These are phyloP conservation scores for Cephalotes varians DNA, from an alignment of 2,888 invertebrate genomes.

Conservation along the genomic window DNA sequence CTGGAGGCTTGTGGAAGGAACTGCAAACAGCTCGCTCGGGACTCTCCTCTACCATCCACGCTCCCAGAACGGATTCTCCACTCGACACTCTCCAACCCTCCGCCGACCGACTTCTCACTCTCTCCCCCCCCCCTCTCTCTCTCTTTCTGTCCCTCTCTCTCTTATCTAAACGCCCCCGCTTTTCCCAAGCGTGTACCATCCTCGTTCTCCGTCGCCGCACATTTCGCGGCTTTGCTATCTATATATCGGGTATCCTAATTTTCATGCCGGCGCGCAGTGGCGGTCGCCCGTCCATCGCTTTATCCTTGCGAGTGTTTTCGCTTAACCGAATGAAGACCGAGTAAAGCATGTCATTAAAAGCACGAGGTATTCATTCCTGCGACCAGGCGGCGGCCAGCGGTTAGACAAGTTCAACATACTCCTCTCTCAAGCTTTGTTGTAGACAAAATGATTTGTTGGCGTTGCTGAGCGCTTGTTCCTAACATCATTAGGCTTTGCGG, in stretches of 20 bases:
- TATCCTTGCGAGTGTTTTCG: slow-evolving; percentile 75
- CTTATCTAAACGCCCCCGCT: slow-evolving; percentile 35
- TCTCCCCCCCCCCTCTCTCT: slow-evolving; percentile 15
- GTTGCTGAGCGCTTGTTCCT: slow-evolving; percentile 56
- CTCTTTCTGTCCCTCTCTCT: slow-evolving; percentile 28
- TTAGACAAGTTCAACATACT: slow-evolving; percentile 58
- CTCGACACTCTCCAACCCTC: slow-evolving; percentile 70
- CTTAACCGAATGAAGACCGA: slow-evolving; percentile 75
- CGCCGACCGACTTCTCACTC: slow-evolving; percentile 46
- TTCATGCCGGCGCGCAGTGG: slow-evolving; percentile 59
- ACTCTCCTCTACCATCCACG: slow-evolving; percentile 71
- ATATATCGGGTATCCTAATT: slow-evolving; percentile 77
- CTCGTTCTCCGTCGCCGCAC: slow-evolving; percentile 20
- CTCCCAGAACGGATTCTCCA: slow-evolving; percentile 69
- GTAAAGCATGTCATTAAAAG: slow-evolving; percentile 75
- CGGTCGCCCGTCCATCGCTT: slow-evolving; percentile 54
- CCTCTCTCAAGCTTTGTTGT: slow-evolving; percentile 61
- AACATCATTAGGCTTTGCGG: slow-evolving; percentile 63
- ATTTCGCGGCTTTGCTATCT: slow-evolving; percentile 54
- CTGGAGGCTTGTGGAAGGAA: slow-evolving; percentile 81
- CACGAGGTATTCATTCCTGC: slow-evolving; percentile 69
- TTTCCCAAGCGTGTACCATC: slow-evolving; percentile 55
- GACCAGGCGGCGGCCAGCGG: slow-evolving; percentile 39
- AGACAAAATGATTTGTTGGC: slow-evolving; percentile 63
- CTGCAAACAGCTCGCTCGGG: slow-evolving; percentile 83